A percentile compares a stretch with the other conserved stretches of the same genome.
These are phyloP conservation scores for Columbina picui DNA, from an alignment of 2,113 vertebrate species.

Conservation along the genomic window DNA sequence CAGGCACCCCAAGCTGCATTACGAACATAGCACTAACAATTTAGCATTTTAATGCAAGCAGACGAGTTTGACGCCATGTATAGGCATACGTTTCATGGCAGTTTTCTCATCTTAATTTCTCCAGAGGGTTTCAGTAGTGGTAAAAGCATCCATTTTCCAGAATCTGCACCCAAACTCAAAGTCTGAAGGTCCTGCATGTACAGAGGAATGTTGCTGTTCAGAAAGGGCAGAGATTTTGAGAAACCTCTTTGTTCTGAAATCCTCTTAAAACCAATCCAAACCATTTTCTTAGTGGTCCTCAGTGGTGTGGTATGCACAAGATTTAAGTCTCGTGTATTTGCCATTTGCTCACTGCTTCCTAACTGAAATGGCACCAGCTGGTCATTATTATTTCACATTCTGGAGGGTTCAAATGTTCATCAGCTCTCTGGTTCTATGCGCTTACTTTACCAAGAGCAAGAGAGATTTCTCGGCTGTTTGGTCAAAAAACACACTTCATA, in stretches of 20 bases:
- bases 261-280: slow-evolving; percentile 23
- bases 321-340: slow-evolving; percentile 1
- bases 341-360: slow-evolving; percentile 15
- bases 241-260: slow-evolving; percentile 16
- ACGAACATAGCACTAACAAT: background rate
- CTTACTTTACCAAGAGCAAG: background rate
- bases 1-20: background rate
- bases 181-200: background rate
- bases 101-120: background rate
- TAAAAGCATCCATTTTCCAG: background rate
- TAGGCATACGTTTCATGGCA: background rate
- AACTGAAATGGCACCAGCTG: slow-evolving; percentile 40
- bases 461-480: background rate
- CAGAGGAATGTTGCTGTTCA: background rate
- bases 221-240: slow-evolving; percentile 19
- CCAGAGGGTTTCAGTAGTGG: background rate
- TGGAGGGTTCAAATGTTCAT: slow-evolving; percentile 28
- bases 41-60: background rate
- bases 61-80: background rate
- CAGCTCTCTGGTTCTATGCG: background rate
- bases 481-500: background rate
- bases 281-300: background rate
- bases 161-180: background rate
- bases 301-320: background rate
- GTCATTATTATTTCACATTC: slow-evolving; percentile 34